Evolutionary conservation across 2,888 invertebrate species (phyloP), one percentile per base, ranked within the genome.

Genomic region (Euproctis similis): DNA sequence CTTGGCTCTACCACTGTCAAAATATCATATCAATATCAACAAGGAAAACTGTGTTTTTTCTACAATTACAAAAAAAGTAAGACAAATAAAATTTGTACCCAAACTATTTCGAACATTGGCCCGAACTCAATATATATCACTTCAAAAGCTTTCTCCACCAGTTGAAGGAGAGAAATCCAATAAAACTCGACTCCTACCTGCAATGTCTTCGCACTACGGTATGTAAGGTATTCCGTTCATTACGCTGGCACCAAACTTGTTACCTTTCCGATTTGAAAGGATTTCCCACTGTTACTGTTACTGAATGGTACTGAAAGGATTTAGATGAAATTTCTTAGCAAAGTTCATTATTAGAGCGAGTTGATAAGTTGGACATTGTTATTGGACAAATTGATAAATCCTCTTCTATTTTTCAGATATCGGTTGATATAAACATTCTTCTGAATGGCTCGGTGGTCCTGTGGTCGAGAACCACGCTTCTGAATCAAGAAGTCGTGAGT

Each of bases 151-250:
- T 42, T 35, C 44, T 50, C 46, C 46, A 49, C 46, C 46, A 49
- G 50, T 53, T 56, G 41, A 49, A 46, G 52, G 42, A 50, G 59
- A 49, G 60, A 68, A 71, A 76, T 76, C 73, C 75, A 78, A 78
- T 78, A 78, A 76, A 62, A 42, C 35, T 31, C 52, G 60, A 59
- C 36, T 50, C 40, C 50, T 46, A 70, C 71, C 71, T 73, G 71
- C 66, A 62, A 57, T 63, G 73, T 72, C 70, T 71, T 65, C 64
- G 56, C 60, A 53, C 53, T 53, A 44, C 29, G 68, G 74, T 66
- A 72, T 71, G 65, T 58, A 39, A 30, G 72, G 75, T 59, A 75
- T 61, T 53, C 67, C 68, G 69, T 72, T 78, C 76, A 77, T 80
- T 80, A 76, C 75, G 55, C 61, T 53, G 49, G 65, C 64, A 62